Evolutionary conservation across 2,888 invertebrate genomes (phyloP).

Genomic region (Cancer borealis): DNA sequence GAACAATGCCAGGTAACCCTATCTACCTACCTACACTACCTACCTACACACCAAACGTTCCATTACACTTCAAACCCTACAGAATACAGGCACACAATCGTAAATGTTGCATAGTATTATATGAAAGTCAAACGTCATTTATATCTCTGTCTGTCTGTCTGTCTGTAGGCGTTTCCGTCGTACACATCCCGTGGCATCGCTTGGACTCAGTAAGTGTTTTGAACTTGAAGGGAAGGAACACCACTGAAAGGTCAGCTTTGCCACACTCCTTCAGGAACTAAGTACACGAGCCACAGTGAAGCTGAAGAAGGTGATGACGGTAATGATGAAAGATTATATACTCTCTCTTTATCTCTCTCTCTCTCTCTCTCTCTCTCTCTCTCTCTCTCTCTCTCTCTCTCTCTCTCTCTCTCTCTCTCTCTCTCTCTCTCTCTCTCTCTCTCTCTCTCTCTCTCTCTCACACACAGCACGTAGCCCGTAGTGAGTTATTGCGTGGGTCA

Average conservation of each 20-base stretch:
- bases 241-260: neutral
- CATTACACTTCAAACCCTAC: no score
- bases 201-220: no score
- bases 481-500: neutral
- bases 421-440: neutral
- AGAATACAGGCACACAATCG: no score
- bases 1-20: no score
- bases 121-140: no score
- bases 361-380: constrained; percentile 29
- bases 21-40: no score
- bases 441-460: neutral
- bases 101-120: no score
- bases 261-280: neutral
- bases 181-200: no score
- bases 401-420: constrained; percentile 24
- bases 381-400: constrained; percentile 27
- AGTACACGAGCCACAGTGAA: neutral
- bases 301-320: neutral
- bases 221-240: neutral
- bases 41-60: no score
- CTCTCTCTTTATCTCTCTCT: constrained; percentile 7
- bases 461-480: neutral
- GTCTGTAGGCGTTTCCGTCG: no score
- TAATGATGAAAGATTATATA: neutral
- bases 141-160: no score